Percentiles rank a stretch among this genome's conserved stretches.
phyloP scores from a whole-genome alignment of 2,113 vertebrate genomes.

The Ceyx melanurus region DNA sequence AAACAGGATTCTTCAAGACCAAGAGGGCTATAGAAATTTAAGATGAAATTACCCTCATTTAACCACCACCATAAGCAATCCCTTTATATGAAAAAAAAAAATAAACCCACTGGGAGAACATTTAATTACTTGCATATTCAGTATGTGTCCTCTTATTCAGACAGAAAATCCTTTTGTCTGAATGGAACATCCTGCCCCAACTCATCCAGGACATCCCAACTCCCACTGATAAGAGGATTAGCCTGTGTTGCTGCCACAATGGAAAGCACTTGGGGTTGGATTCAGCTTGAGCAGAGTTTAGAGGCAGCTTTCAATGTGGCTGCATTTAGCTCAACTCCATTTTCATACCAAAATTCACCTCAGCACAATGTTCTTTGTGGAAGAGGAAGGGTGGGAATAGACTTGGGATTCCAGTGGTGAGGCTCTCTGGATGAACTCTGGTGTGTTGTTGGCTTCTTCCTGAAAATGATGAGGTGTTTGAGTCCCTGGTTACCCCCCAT shows the following conservation, averaged over 20 bases:
- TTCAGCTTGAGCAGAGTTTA: not conserved
- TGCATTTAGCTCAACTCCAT: not conserved
- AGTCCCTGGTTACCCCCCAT: not conserved
- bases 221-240: conserved; percentile 27
- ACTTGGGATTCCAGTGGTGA: not conserved
- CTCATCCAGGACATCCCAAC: not conserved
- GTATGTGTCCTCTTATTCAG: not conserved
- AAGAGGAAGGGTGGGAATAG: not conserved
- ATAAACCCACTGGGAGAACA: not conserved
- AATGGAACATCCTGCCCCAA: not conserved
- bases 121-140: conserved; percentile 31
- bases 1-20: not conserved
- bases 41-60: not conserved
- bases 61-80: not conserved
- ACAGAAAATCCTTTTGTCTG: conserved; percentile 43
- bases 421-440: not conserved
- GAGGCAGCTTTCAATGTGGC: not conserved
- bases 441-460: not conserved
- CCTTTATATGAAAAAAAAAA: not conserved
- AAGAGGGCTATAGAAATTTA: not conserved
- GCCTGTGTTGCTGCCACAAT: not conserved
- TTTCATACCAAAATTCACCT: not conserved
- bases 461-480: not conserved
- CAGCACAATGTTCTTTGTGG: not conserved
- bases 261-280: not conserved